Conservation (phyloP, 2,888 invertebrate genomes). For the Leptodirus hochenwartii region DNA sequence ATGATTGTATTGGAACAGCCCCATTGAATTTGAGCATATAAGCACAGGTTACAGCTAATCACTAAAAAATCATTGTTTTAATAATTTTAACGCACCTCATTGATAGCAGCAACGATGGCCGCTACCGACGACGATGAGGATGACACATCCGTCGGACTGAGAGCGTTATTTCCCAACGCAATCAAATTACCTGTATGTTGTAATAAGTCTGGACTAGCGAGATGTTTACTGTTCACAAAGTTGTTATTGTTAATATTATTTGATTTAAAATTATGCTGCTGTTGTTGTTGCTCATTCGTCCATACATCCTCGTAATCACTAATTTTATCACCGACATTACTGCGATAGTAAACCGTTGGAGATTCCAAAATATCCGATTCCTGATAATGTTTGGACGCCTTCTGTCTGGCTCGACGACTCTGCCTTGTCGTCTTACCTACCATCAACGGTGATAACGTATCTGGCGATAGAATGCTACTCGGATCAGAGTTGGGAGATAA, state of each 20-base stretch:
- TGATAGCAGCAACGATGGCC: too few relatives aligned
- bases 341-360: conserved; percentile 64
- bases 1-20: too few relatives aligned
- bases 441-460: conserved; percentile 27
- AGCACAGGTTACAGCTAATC: too few relatives aligned
- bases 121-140: conserved; percentile 10
- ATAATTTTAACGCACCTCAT: too few relatives aligned
- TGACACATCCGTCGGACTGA: conserved; percentile 26
- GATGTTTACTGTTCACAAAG: not conserved
- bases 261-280: conserved; percentile 10
- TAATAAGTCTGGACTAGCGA: conserved; percentile 23
- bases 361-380: conserved; percentile 75
- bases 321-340: conserved; percentile 70
- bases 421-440: conserved; percentile 38
- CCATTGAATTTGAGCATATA: too few relatives aligned
- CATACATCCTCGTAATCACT: conserved; percentile 94
- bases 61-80: too few relatives aligned
- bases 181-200: conserved; percentile 34
- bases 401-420: conserved; percentile 36
- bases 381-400: conserved; percentile 55
- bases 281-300: conserved; percentile 36
- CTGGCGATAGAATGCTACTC: conserved; percentile 27
- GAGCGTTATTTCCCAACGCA: conserved; percentile 31
- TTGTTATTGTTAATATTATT: conserved; percentile 11
- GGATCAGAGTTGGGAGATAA: conserved; percentile 29